Evolutionary conservation across 1,140 invertebrate species (phyloP).

Genomic region (Ips typographus): DNA sequence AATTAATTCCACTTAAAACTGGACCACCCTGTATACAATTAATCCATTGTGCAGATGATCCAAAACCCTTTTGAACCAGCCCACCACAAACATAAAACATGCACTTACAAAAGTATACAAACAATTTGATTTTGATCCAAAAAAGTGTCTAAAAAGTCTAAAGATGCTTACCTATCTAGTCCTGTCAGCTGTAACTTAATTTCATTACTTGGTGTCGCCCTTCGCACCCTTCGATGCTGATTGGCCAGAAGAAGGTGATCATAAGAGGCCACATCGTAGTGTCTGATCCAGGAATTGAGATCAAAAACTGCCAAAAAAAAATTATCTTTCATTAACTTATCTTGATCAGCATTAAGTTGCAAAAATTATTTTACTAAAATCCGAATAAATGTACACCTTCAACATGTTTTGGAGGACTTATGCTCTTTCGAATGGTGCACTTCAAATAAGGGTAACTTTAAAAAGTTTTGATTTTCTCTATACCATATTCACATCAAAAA

Average conservation of each 20-base stretch:
- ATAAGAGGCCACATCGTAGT: constrained; percentile 48
- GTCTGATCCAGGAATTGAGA: constrained; percentile 48
- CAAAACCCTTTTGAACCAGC: no score
- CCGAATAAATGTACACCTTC: background rate
- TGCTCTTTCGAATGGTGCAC: background rate
- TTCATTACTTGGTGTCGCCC: constrained; percentile 29
- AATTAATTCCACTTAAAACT: no score
- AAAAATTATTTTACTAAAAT: background rate
- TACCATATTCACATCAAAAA: no score
- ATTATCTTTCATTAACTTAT: background rate
- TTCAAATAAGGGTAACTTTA: background rate
- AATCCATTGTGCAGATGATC: no score
- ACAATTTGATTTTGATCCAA: no score
- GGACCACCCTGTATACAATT: no score
- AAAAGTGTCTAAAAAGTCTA: no score
- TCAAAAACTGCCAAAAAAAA: constrained; percentile 43
- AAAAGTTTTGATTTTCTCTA: no score
- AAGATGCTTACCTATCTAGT: constrained; percentile 44
- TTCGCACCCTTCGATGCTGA: constrained; percentile 42
- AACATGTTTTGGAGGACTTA: background rate
- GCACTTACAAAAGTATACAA: no score
- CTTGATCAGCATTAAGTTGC: background rate
- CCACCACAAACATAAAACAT: no score
- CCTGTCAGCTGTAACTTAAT: constrained; percentile 45
- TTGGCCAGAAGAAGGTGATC: constrained; percentile 40